These are phyloP conservation scores for Platycheirus albimanus DNA, from an alignment of 2,888 invertebrate species.

Conservation along the genomic window DNA sequence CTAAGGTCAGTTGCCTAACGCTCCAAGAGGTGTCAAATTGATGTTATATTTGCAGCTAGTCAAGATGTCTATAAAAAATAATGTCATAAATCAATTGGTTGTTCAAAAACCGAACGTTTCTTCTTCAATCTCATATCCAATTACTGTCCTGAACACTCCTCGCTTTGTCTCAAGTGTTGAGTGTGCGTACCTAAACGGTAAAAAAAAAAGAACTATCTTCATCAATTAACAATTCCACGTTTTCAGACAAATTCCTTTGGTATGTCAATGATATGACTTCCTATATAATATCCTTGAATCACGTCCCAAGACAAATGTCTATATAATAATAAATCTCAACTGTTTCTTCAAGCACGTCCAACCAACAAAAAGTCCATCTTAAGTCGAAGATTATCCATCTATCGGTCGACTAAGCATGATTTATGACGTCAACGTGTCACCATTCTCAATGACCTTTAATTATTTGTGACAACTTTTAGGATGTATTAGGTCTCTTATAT, in stretches of 20 bases:
- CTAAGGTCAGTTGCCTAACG: no score
- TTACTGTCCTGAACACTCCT: no score
- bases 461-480: constrained; percentile 53
- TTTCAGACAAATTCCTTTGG: not conserved
- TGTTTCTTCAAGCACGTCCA: constrained; percentile 48
- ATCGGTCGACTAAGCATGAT: constrained; percentile 70
- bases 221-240: constrained; percentile 14
- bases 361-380: constrained; percentile 62
- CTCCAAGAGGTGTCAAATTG: no score
- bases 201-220: no score
- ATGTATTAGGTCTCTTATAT: not conserved
- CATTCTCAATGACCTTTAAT: constrained; percentile 68
- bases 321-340: constrained; percentile 70
- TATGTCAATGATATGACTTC: not conserved
- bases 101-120: no score
- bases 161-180: no score
- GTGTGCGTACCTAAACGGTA: no score
- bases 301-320: constrained; percentile 58
- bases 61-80: no score
- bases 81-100: no score
- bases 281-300: constrained; percentile 22
- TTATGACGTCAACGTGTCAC: constrained; percentile 65
- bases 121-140: no score
- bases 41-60: no score
- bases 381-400: constrained; percentile 65